A percentile compares a stretch with the other conserved stretches of the same genome.
phyloP scores from a whole-genome alignment of 2,888 invertebrate genomes.

The Erpobdella octoculata region DNA sequence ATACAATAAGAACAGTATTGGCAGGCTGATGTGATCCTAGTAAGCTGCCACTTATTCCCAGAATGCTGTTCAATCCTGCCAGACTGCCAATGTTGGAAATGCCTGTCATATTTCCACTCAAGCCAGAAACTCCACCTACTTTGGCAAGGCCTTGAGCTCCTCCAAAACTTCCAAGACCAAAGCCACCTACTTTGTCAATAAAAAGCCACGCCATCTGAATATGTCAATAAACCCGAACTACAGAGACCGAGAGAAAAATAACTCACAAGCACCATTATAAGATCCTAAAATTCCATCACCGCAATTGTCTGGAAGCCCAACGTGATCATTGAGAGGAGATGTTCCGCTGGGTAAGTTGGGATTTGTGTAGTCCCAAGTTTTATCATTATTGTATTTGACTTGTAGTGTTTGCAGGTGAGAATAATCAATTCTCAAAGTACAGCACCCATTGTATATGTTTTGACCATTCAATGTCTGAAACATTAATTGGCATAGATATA shows the following conservation, averaged over 20 bases:
- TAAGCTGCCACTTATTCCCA: constrained; percentile 8
- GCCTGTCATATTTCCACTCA: background rate
- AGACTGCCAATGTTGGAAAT: background rate
- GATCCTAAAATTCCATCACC: constrained; percentile 30
- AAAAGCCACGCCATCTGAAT: background rate
- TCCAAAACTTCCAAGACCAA: background rate
- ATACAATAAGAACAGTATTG: constrained; percentile 30
- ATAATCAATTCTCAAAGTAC: constrained; percentile 96
- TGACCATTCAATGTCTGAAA: constrained; percentile 84
- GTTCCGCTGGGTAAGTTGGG: constrained; percentile 71
- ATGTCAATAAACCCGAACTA: no score
- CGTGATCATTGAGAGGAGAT: background rate
- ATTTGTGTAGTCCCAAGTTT: constrained; percentile 96
- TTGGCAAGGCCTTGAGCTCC: background rate
- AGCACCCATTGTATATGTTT: constrained; percentile 98
- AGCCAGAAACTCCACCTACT: constrained; percentile 4
- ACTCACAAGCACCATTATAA: constrained; percentile 19
- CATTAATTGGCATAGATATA: background rate
- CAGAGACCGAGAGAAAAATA: no score
- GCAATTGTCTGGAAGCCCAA: constrained; percentile 5
- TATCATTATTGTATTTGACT: constrained; percentile 99
- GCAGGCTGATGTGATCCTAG: background rate
- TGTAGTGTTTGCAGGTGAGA: constrained; percentile 94
- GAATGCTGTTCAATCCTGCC: background rate
- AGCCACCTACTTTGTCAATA: background rate